Evolutionary conservation across 2,113 vertebrate genomes (phyloP), one percentile per base, ranked within the genome.

Genomic region (Oryzias melastigma): DNA sequence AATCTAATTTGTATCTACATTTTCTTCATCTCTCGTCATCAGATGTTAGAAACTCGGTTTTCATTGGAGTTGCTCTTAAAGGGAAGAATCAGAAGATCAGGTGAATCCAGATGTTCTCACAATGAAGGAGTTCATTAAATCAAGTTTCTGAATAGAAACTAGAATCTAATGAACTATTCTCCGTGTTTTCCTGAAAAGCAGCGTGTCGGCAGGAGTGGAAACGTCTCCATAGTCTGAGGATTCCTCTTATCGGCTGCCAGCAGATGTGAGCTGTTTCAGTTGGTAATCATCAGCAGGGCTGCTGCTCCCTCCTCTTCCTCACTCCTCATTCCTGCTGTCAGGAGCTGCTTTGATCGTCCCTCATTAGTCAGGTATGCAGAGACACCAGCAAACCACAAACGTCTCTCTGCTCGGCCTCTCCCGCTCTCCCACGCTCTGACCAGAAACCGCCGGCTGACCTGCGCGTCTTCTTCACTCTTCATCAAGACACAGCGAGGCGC

Each of bases 361-460:
- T 87, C 80, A 90, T 90, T 89, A 90, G 85, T 85, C 86, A 85
- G 87, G 89, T 88, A 90, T 89, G 89, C 80, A 80, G 70, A 78
- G 71, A 84, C 77, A 66, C 59, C 62, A 64, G 62, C 74, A 66
- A 81, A 82, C 67, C 66, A 65, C 55, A 61, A 78, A 73, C 62
- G 56, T 62, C 70, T 72, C 52, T 78, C 58, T 72, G 50, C 56
- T 67, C 66, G 71, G 48, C 22, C 51, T 55, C 73, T 55, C 47
- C 19, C 24, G 19, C 45, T 53, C 58, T 85, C 84, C 82, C 83
- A 85, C 80, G 76, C 80, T 85, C 84, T 35, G 52, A 22, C 58
- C 68, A n/a, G 52, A 71, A 76, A 72, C 55, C 63, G 66, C 71
- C 48, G 25, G 75, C 71, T 88, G 87, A 86, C 88, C 82, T 85